Evolutionary conservation across 2,113 vertebrate species (phyloP), one percentile per base, ranked within the genome.

Genomic region (Rousettus leschenaultii): DNA sequence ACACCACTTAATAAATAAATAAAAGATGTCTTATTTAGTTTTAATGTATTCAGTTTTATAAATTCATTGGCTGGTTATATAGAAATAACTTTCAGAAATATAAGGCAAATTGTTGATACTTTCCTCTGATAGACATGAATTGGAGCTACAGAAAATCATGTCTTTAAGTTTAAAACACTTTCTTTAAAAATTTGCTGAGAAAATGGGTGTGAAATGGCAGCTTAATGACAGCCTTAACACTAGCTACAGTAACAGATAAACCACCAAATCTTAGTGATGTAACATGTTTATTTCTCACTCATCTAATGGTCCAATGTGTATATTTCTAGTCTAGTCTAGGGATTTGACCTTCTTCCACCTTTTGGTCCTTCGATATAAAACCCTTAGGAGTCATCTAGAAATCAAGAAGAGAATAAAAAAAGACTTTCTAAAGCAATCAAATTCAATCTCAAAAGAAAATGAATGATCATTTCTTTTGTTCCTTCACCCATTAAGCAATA

Each of bases 1-100:
- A 74, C 30, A 85, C 24, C 16, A 71, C 48, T 61, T 84, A 97
- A 79, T 80, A 96, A 75, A 61, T 83, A 90, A 93, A 55, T 75
- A 61, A 38, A 93, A 80, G 79, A 5, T 86, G 1, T 79, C 91
- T 96, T 79, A 68, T 77, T 96, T 92, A 84, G 30, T 28, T 73
- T 86, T 77, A 89, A 78, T 86, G 22, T 70, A 73, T 95, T 96
- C 51, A 75, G 15, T 86, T 92, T 65, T 65, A 89, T 89, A 95
- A 94, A 75, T 53, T 86, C 33, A 68, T 38, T 43, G 82, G 15
- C 78, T 86, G 61, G 51, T 93, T 30, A 48, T 35, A 14, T 79
- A 53, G 55, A 94, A 91, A 89, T 84, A 73, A 38, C 15, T 88
- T 93, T 86, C 40, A 93, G 55, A 28, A 89, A 61, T 71, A 73